Evolutionary conservation across 2,888 invertebrate species (phyloP).

Genomic region (Lasioglossum vierecki): DNA sequence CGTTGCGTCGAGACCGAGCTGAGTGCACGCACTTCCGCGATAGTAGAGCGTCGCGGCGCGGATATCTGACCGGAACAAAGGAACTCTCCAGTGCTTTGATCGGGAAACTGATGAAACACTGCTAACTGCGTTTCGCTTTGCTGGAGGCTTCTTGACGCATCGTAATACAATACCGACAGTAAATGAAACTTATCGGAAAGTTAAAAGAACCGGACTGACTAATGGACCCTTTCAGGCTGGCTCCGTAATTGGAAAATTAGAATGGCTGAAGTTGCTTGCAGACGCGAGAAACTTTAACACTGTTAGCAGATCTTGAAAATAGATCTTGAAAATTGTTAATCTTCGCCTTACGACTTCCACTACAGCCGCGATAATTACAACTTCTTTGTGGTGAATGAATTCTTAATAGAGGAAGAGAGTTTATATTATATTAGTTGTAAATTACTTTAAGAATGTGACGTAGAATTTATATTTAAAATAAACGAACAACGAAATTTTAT

Average conservation of each 20-base stretch:
- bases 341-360: neutral
- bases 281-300: neutral
- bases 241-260: neutral
- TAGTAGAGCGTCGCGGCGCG: neutral
- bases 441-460: no score
- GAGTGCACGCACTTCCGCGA: neutral
- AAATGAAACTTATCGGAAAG: neutral
- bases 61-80: slow-evolving; percentile 16
- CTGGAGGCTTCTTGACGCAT: neutral
- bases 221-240: neutral
- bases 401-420: neutral
- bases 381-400: neutral
- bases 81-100: neutral
- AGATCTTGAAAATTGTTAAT: neutral
- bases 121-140: neutral
- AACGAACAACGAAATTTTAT: neutral
- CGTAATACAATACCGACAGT: neutral
- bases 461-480: no score
- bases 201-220: neutral
- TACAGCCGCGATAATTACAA: neutral
- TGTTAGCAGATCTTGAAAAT: neutral
- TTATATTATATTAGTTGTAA: no score
- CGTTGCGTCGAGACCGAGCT: neutral
- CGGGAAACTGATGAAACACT: neutral
- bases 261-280: neutral